Evolutionary conservation across 2,888 invertebrate species (phyloP).

Genomic region (Lasioglossum figueresi): DNA sequence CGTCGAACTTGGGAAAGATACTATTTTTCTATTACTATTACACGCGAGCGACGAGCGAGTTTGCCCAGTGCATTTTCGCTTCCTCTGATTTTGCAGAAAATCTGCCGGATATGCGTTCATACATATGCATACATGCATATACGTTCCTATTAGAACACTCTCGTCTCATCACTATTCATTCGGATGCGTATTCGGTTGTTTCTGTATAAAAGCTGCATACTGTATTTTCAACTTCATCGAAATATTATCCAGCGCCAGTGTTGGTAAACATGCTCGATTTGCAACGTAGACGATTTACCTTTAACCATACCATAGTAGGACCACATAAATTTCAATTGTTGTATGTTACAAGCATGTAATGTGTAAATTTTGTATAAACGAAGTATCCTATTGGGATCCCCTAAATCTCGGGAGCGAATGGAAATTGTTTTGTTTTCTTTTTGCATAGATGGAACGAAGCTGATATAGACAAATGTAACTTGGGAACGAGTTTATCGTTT

Average conservation of each 20-base stretch:
- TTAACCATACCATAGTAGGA: background rate
- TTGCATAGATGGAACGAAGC: background rate
- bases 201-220: constrained; percentile 58
- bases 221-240: constrained; percentile 54
- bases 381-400: background rate
- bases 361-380: background rate
- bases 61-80: constrained; percentile 41
- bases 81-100: constrained; percentile 62
- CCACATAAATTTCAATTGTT: background rate
- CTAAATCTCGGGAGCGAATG: background rate
- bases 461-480: background rate
- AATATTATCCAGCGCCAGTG: constrained; percentile 39
- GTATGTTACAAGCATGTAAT: background rate
- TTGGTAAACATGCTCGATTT: constrained; percentile 21
- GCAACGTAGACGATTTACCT: constrained; percentile 2
- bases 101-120: constrained; percentile 68
- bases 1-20: constrained; percentile 50
- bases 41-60: constrained; percentile 55
- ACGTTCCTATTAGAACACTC: constrained; percentile 69
- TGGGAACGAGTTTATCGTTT: background rate
- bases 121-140: constrained; percentile 64
- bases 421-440: background rate
- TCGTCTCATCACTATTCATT: constrained; percentile 71
- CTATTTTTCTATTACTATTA: constrained; percentile 64
- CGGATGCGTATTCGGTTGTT: constrained; percentile 56